Percentiles rank a stretch among this genome's conserved stretches.
Evolutionary conservation across 2,797 vertebrate species (phyloP).

Genomic region (Poeciliopsis infans): DNA sequence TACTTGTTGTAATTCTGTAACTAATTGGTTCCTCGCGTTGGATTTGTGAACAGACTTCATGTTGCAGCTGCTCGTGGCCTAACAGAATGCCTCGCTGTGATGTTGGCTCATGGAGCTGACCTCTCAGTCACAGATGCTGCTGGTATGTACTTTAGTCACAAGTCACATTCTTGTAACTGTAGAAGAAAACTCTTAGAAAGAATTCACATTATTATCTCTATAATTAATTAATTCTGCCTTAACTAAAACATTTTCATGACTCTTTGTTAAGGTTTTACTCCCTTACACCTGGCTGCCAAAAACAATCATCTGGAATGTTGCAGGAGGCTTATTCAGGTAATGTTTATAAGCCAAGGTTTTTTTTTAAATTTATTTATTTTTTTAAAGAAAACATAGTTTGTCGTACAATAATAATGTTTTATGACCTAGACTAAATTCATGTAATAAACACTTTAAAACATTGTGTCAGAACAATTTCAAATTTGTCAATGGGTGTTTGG

Average conservation of each 20-base stretch:
- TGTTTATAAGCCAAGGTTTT: not conserved
- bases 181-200: not conserved
- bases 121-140: conserved; percentile 86
- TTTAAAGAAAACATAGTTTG: not conserved
- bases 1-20: not conserved
- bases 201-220: not conserved
- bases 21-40: conserved; percentile 17
- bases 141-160: conserved; percentile 74
- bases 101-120: conserved; percentile 91
- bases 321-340: conserved; percentile 93
- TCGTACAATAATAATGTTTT: not conserved
- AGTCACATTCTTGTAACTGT: not conserved
- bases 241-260: not conserved
- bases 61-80: conserved; percentile 90
- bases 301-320: conserved; percentile 89
- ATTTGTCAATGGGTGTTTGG: conserved; percentile 4
- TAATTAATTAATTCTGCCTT: not conserved
- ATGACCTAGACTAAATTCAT: not conserved
- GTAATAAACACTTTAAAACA: not conserved
- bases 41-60: conserved; percentile 84
- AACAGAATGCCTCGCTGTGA: conserved; percentile 88
- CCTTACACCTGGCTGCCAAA: conserved; percentile 94
- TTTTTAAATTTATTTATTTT: no score
- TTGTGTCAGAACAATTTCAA: not conserved
- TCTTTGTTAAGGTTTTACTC: conserved; percentile 83